Base-by-base conservation (phyloP, 64 coral and sea anemone species). In the Montipora sp. region DNA sequence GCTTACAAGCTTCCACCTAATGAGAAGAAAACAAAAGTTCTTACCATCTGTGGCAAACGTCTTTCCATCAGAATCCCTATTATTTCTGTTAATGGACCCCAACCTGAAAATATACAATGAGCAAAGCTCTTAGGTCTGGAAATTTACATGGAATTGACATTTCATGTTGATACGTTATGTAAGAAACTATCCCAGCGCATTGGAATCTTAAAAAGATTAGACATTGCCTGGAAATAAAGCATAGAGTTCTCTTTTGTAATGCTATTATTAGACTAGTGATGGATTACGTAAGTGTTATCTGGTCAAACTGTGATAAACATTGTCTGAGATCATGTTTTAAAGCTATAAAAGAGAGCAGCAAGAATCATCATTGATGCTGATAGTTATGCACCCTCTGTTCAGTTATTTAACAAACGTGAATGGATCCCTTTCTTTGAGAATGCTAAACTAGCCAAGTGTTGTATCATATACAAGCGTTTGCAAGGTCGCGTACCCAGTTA, bases 341-440 rank as follows among this genome's bases (percentile, higher is more conserved):
- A 89, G 73, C 66, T 89, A 36, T 1, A 89, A 89, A 89, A 89
- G 46, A 75, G 87, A 59, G 87, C 6, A 72, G 72, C 73, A 78
- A 75, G 87, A 89, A 22, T 58, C 72, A 89, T 89, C 27, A 51
- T 67, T 49, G 14, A 22, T 59, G 20, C 87, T 19, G 63, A 77
- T 78, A 24, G 87, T 50, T 57, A 77, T 69, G 53, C 87, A 19
- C 71, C 87, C 14, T 47, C 63, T 58, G 47, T 74, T 71, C 47
- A 91, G 79, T 45, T 80, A 57, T 73, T 83, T 83, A 91, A 80
- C 22, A 36, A 57, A 73, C 45, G 67, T 59, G 66, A 91, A 72
- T 74, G 89, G 89, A 22, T 90, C 14, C 89, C 89, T 79, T 82
- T 90, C 60, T 90, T 81, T 81, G 77, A 81, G 16, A 78, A 81